Conservation (phyloP, 2,888 invertebrate genomes). For the Seira sanloemensis region DNA sequence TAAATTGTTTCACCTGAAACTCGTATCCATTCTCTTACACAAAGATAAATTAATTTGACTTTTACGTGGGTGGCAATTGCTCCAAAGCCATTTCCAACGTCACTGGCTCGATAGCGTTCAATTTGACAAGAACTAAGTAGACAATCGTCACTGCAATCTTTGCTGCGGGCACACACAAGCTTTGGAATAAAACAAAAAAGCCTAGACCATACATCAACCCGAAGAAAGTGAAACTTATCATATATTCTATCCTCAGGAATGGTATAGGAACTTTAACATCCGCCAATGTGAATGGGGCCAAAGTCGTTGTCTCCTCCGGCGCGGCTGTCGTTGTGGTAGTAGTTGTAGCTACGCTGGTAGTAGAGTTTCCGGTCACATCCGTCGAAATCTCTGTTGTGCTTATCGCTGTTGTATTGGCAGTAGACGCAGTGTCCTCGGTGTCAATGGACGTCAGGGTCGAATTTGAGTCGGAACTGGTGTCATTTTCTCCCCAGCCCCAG, state of each 20-base stretch:
- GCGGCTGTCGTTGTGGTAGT: slow-evolving; percentile 5
- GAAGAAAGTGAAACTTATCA: slow-evolving; percentile 68
- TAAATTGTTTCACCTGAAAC: too few species aligned
- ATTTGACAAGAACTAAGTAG: slow-evolving; percentile 42
- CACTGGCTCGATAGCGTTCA: slow-evolving; percentile 36
- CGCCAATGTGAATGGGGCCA: slow-evolving; percentile 48
- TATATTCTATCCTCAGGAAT: slow-evolving; percentile 67
- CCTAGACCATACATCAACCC: slow-evolving; percentile 69
- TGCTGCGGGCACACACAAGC: slow-evolving; percentile 65
- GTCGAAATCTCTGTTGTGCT: too few species aligned
- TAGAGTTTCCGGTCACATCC: too few species aligned
- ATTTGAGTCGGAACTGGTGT: too few species aligned
- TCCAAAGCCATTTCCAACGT: slow-evolving; percentile 66
- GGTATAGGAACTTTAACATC: slow-evolving; percentile 64
- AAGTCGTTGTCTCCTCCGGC: slow-evolving; percentile 53
- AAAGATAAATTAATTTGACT: too few species aligned
- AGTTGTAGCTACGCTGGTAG: too few species aligned
- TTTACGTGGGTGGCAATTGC: slow-evolving; percentile 62
- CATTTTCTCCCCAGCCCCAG: too few species aligned
- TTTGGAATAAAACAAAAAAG: slow-evolving; percentile 68
- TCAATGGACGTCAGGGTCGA: too few species aligned
- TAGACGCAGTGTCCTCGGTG: too few species aligned
- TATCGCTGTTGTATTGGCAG: too few species aligned
- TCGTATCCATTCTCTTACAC: too few species aligned
- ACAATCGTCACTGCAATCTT: slow-evolving; percentile 61